Percentiles rank a stretch among this genome's conserved stretches.
Evolutionary conservation across 2,888 invertebrate species (phyloP).

Genomic region (Polydrusus cervinus): DNA sequence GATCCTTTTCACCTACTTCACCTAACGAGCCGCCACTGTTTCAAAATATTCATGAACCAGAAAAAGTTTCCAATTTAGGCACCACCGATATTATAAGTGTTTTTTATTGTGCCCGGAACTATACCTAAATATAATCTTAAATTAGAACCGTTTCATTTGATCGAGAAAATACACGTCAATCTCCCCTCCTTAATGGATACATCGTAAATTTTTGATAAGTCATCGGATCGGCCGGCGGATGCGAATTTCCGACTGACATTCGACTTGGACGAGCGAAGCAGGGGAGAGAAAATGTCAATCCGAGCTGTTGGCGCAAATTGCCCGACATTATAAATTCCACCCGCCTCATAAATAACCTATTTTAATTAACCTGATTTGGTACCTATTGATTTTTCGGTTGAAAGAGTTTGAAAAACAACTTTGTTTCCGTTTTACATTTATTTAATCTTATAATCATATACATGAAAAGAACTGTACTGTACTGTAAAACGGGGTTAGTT

Average conservation of each 20-base stretch:
- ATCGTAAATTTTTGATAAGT: slow-evolving; percentile 51
- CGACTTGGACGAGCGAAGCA: slow-evolving; percentile 48
- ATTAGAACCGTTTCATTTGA: slow-evolving; percentile 26
- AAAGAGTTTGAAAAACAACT: slow-evolving; percentile 6
- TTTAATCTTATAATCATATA: too few species aligned
- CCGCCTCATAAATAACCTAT: slow-evolving; percentile 58
- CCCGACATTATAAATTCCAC: slow-evolving; percentile 60
- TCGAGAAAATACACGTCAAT: slow-evolving; percentile 39
- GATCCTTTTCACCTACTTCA: too few species aligned
- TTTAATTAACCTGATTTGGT: slow-evolving; percentile 55
- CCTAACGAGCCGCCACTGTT: too few species aligned
- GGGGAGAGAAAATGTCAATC: slow-evolving; percentile 63
- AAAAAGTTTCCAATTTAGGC: too few species aligned
- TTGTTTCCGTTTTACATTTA: neutral
- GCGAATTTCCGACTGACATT: slow-evolving; percentile 48
- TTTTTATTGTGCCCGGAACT: neutral
- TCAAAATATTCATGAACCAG: too few species aligned
- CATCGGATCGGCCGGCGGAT: slow-evolving; percentile 48
- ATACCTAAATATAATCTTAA: neutral
- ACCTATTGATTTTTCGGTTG: slow-evolving; percentile 45
- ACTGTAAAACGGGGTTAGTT: too few species aligned
- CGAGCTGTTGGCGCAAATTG: slow-evolving; percentile 62
- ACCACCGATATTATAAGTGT: too few species aligned
- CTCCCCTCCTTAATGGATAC: slow-evolving; percentile 43
- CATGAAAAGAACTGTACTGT: too few species aligned